phyloP scores from a whole-genome alignment of 2,888 invertebrate genomes.

The Epinotia ramella region DNA sequence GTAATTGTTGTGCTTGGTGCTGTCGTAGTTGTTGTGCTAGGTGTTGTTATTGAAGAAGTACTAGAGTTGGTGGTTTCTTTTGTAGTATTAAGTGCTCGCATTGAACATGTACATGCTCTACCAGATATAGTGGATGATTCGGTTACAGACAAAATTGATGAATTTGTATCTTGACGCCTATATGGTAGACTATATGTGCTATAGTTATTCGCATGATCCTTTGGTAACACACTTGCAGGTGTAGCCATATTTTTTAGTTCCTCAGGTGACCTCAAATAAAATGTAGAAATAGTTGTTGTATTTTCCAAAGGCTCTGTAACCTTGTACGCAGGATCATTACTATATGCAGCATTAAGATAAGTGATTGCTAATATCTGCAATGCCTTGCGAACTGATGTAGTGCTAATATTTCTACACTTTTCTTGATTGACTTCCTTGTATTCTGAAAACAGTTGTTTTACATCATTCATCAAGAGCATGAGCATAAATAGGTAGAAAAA shows the following conservation, averaged over 20 bases:
- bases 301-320: not conserved
- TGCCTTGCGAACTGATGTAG: constrained; percentile 2
- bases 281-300: not conserved
- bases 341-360: not conserved
- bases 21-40: not conserved
- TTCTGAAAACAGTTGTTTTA: constrained; percentile 13
- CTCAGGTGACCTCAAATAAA: constrained; percentile 5
- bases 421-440: constrained; percentile 6
- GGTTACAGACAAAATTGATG: not conserved
- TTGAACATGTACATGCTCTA: not conserved
- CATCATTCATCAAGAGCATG: not conserved
- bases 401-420: constrained; percentile 11
- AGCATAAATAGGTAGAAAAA: not conserved
- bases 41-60: constrained; percentile 15
- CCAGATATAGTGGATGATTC: not conserved
- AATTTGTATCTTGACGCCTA: constrained; percentile 17
- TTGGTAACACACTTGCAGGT: not conserved
- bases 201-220: not conserved
- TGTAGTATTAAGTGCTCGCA: not conserved
- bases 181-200: not conserved
- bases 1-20: not conserved
- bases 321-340: not conserved
- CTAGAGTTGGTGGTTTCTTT: constrained; percentile 12
- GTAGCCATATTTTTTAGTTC: not conserved
- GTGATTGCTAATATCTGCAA: not conserved